Evolutionary conservation across 1,140 invertebrate species (phyloP).

Genomic region (Diploscapter pachys): DNA sequence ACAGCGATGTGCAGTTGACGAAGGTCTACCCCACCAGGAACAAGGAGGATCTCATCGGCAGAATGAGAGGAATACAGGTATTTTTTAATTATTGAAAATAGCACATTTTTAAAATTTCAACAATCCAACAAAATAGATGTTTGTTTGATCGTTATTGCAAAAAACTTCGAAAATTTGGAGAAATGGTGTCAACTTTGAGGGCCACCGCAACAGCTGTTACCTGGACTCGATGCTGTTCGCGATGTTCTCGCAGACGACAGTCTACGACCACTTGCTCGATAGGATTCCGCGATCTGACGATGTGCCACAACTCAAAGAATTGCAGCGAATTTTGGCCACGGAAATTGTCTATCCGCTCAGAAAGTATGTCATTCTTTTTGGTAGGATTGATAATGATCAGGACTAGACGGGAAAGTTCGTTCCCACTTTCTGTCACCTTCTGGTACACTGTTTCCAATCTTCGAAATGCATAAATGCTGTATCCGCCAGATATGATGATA

Average conservation of each 20-base stretch:
- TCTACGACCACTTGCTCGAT: conserved; percentile 67
- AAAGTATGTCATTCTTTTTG: conserved; percentile 60
- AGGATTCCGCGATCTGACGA: conserved; percentile 72
- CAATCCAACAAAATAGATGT: background rate
- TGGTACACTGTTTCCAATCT: background rate
- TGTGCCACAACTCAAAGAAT: conserved; percentile 78
- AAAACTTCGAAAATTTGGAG: background rate
- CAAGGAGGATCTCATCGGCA: conserved; percentile 23
- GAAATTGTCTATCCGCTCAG: conserved; percentile 92
- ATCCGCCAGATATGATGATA: background rate
- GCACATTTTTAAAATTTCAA: background rate
- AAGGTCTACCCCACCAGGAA: conserved; percentile 25
- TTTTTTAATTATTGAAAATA: background rate
- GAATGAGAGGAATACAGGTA: conserved; percentile 34
- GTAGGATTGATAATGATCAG: conserved; percentile 19
- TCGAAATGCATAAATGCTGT: background rate
- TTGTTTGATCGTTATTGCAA: background rate
- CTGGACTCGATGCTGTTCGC: conserved; percentile 90
- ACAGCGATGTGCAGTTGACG: conserved; percentile 23
- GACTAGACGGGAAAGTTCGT: conserved; percentile 5
- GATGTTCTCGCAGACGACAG: conserved; percentile 87
- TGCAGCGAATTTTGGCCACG: conserved; percentile 72
- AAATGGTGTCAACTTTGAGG: conserved; percentile 70
- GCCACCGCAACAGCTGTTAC: conserved; percentile 96
- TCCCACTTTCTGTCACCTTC: too few species aligned